These are phyloP conservation scores for Dipodomys stephensi DNA, from an alignment of 2,113 vertebrate genomes.

Conservation along the genomic window DNA sequence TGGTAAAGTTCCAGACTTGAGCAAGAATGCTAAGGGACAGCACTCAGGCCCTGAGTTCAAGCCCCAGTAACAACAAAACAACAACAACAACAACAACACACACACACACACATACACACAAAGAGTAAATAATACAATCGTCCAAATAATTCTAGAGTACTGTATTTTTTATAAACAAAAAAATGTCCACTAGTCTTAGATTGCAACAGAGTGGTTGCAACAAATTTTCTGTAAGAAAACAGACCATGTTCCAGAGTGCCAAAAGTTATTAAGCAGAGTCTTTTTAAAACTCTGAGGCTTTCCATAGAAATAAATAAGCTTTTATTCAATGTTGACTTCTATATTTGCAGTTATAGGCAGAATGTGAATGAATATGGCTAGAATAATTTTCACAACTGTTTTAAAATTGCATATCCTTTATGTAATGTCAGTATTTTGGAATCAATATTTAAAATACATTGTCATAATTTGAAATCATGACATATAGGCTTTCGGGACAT, in stretches of 20 bases:
- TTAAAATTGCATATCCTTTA: background rate
- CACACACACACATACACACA: no score
- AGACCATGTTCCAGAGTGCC: background rate
- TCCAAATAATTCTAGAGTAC: background rate
- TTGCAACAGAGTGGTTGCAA: background rate
- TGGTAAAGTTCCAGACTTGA: no score
- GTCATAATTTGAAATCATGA: background rate
- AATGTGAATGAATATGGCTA: background rate
- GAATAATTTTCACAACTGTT: background rate
- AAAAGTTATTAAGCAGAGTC: background rate
- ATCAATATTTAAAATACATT: constrained; percentile 21
- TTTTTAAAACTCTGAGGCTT: constrained; percentile 2
- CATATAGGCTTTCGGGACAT: background rate
- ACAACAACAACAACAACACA: no score
- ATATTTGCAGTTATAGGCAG: background rate
- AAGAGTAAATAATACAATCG: background rate
- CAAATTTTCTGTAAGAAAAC: background rate
- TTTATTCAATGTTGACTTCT: background rate
- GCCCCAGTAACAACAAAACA: no score
- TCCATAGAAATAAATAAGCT: background rate
- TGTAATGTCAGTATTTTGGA: background rate
- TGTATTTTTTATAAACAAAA: background rate
- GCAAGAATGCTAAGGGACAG: no score
- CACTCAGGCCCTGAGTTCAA: no score
- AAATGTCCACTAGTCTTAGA: background rate